These are phyloP conservation scores for Pocillopora verrucosa DNA, from an alignment of 64 coral and sea anemone species.

Conservation along the genomic window DNA sequence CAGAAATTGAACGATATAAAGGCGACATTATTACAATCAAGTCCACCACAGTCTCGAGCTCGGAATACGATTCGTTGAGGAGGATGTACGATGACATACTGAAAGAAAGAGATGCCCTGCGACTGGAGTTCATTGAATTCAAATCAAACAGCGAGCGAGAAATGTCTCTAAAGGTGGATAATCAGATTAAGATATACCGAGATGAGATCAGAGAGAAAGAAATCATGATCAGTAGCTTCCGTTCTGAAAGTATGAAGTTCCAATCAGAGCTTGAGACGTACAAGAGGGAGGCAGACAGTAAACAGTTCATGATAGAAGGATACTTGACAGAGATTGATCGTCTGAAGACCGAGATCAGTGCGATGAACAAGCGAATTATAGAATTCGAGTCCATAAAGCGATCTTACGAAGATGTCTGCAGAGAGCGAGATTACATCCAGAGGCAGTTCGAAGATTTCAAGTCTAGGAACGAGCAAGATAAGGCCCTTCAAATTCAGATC, in stretches of 20 bases:
- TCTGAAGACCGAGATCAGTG: slow-evolving; percentile 1
- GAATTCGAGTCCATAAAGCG: neutral
- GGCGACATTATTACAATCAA: neutral
- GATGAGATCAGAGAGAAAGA: slow-evolving; percentile 57
- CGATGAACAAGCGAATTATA: neutral
- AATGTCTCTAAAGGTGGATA: slow-evolving; percentile 33
- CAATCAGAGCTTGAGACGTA: slow-evolving; percentile 9
- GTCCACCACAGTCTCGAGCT: neutral
- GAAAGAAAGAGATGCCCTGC: slow-evolving; percentile 44
- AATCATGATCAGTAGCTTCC: slow-evolving; percentile 35
- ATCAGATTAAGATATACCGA: slow-evolving; percentile 4
- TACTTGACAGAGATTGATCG: slow-evolving; percentile 33
- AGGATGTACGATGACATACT: slow-evolving; percentile 36
- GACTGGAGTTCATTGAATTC: slow-evolving; percentile 50
- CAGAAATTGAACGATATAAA: slow-evolving; percentile 1
- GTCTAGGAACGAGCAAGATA: neutral
- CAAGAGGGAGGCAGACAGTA: slow-evolving; percentile 39
- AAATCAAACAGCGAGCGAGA: slow-evolving; percentile 41
- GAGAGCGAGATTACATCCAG: neutral
- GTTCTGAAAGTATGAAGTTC: slow-evolving; percentile 24
- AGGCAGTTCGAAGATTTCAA: slow-evolving; percentile 16
- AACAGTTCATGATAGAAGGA: slow-evolving; percentile 23
- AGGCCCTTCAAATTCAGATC: neutral
- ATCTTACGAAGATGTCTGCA: slow-evolving; percentile 12
- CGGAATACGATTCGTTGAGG: neutral